phyloP scores from a whole-genome alignment of 2,888 invertebrate species.

The Nasonia oneida region DNA sequence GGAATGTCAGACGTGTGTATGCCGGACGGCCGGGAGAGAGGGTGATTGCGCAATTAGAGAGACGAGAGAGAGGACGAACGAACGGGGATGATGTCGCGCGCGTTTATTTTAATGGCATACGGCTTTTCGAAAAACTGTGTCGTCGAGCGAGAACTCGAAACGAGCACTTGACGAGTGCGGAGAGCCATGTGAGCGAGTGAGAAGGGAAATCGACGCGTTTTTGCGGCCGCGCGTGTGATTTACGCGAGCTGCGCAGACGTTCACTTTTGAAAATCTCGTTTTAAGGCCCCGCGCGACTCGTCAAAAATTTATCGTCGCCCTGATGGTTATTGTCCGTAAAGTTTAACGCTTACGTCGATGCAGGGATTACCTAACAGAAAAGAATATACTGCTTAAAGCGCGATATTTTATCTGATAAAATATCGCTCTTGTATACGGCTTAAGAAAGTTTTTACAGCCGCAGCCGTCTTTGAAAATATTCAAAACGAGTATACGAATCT shows the following conservation, averaged over 20 bases:
- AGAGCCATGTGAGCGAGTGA: not conserved
- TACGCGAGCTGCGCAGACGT: constrained; percentile 5
- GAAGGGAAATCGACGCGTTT: not conserved
- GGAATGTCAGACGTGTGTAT: constrained; percentile 14
- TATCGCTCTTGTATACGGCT: not conserved
- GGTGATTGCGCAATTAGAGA: constrained; percentile 28
- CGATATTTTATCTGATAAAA: constrained; percentile 8
- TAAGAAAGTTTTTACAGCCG: not conserved
- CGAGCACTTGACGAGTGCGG: not conserved
- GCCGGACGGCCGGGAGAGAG: not conserved
- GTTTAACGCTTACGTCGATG: constrained; percentile 8
- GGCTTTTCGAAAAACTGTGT: constrained; percentile 14
- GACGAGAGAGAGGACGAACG: not conserved
- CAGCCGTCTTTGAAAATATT: no score
- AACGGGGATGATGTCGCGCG: not conserved
- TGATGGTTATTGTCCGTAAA: constrained; percentile 7
- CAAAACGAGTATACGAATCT: not conserved
- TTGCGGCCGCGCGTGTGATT: not conserved
- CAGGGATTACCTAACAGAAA: constrained; percentile 1
- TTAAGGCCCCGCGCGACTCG: not conserved
- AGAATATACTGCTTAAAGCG: not conserved
- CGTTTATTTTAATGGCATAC: not conserved
- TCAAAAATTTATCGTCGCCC: not conserved
- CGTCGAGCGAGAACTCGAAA: not conserved
- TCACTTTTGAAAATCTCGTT: constrained; percentile 14